These are phyloP conservation scores for Eurypyga helias DNA, from an alignment of 2,113 vertebrate genomes.

Conservation along the genomic window DNA sequence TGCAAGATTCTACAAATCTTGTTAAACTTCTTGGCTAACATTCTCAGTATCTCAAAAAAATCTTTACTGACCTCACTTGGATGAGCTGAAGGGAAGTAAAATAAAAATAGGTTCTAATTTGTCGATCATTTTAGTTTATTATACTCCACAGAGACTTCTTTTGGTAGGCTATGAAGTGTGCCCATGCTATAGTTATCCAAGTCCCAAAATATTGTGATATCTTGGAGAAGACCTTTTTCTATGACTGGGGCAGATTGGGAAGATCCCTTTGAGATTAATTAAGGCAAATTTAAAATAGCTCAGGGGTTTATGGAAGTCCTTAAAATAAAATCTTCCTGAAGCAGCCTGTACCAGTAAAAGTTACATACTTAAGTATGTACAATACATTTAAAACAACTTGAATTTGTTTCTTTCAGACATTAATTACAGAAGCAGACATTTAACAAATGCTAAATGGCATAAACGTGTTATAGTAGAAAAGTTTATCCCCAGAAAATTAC, in stretches of 20 bases:
- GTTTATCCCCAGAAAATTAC: neutral
- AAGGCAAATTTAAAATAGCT: neutral
- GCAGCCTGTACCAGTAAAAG: neutral
- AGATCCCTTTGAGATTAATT: neutral
- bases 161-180: neutral
- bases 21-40: neutral
- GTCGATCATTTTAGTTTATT: neutral
- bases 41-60: neutral
- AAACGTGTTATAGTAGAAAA: neutral
- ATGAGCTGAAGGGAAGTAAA: neutral
- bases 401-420: neutral
- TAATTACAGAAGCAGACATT: neutral
- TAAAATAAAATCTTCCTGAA: neutral
- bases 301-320: neutral
- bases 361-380: neutral
- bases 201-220: neutral
- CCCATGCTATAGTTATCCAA: neutral
- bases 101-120: neutral
- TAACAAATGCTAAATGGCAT: neutral
- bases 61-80: neutral
- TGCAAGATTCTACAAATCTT: neutral
- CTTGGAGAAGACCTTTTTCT: neutral
- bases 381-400: neutral
- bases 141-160: neutral
- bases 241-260: neutral